phyloP scores from a whole-genome alignment of 1,140 invertebrate genomes.

The Aradophagus sp. region DNA sequence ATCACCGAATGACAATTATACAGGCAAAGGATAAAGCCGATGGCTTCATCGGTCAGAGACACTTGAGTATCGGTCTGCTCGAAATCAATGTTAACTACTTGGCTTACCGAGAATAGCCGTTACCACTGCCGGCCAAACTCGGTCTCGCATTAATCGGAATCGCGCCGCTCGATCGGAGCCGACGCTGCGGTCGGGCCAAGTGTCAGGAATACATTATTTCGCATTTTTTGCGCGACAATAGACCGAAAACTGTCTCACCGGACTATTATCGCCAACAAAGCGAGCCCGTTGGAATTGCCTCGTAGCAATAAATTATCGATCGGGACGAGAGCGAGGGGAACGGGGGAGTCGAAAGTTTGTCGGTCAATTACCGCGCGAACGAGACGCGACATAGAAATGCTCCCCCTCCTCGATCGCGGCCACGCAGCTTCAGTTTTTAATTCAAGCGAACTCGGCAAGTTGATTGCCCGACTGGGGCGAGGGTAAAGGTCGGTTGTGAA shows the following conservation, averaged over 20 bases:
- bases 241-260: too few species aligned
- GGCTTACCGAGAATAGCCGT: slow-evolving; percentile 60
- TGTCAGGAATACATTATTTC: slow-evolving; percentile 24
- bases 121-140: slow-evolving; percentile 53
- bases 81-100: slow-evolving; percentile 60
- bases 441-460: slow-evolving; percentile 44
- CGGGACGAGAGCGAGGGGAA: too few species aligned
- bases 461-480: slow-evolving; percentile 40
- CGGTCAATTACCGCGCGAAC: slow-evolving; percentile 2
- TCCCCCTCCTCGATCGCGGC: too few species aligned
- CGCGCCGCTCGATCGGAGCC: slow-evolving; percentile 44
- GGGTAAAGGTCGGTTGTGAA: slow-evolving; percentile 41
- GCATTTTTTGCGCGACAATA: too few species aligned
- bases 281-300: too few species aligned
- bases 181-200: slow-evolving; percentile 33
- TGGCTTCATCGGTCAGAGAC: slow-evolving; percentile 53
- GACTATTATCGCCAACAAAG: too few species aligned
- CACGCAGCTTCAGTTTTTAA: slow-evolving; percentile 51
- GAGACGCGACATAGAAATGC: slow-evolving; percentile 7
- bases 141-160: slow-evolving; percentile 54
- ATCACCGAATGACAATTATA: slow-evolving; percentile 61
- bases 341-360: slow-evolving; percentile 3
- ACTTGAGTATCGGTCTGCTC: slow-evolving; percentile 48
- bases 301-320: slow-evolving; percentile 9
- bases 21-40: slow-evolving; percentile 52